A percentile compares a stretch with the other conserved stretches of the same genome.
These are phyloP conservation scores for Rhinoderma darwinii DNA, from an alignment of 2,113 vertebrate genomes.

Conservation along the genomic window DNA sequence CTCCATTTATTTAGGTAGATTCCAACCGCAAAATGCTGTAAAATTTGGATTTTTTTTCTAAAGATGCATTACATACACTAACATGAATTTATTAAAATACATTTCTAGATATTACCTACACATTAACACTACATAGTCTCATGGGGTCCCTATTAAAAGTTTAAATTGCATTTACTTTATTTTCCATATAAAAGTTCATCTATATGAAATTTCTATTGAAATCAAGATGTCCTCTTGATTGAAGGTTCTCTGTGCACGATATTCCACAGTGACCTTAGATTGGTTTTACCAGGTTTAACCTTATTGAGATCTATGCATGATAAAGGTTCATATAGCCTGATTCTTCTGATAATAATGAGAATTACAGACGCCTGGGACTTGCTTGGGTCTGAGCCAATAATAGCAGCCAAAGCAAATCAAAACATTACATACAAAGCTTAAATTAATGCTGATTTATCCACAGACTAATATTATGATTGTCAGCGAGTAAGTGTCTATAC, in stretches of 20 bases:
- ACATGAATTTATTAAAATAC: not conserved
- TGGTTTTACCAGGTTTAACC: constrained; percentile 62
- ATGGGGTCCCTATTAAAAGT: not conserved
- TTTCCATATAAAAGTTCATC: constrained; percentile 16
- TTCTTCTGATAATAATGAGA: constrained; percentile 67
- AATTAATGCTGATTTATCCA: constrained; percentile 63
- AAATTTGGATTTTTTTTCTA: too few species aligned
- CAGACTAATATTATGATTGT: constrained; percentile 31
- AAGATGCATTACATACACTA: not conserved
- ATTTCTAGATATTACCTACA: not conserved
- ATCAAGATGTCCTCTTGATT: constrained; percentile 60
- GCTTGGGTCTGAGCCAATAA: constrained; percentile 64
- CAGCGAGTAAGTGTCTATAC: not conserved
- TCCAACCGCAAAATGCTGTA: not conserved
- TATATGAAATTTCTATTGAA: constrained; percentile 32
- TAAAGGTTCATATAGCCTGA: constrained; percentile 65
- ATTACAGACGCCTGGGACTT: constrained; percentile 61
- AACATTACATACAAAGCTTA: constrained; percentile 57
- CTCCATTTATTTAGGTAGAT: not conserved
- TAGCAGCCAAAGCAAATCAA: constrained; percentile 64
- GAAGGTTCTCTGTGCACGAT: constrained; percentile 57
- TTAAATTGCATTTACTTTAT: not conserved
- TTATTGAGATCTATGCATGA: constrained; percentile 65
- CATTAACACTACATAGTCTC: not conserved
- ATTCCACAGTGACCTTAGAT: constrained; percentile 64